phyloP scores from a whole-genome alignment of 2,797 vertebrate genomes.

The Capromys pilorides region DNA sequence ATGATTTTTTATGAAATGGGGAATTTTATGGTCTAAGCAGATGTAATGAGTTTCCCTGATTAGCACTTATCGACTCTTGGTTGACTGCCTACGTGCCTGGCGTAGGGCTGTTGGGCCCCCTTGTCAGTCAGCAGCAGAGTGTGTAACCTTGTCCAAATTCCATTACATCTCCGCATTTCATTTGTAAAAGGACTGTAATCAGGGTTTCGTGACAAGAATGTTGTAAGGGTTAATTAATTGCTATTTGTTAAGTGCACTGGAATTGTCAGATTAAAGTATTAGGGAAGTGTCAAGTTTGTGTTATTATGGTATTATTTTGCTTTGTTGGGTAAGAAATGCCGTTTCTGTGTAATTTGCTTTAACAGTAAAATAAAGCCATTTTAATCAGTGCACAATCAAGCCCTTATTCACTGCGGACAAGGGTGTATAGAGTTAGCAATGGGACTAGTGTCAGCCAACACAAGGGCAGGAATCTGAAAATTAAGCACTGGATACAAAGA shows the following conservation, averaged over 20 bases:
- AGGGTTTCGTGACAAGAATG: slow-evolving; percentile 64
- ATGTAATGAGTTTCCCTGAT: background rate
- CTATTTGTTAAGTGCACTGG: slow-evolving; percentile 66
- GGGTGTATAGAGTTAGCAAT: slow-evolving; percentile 68
- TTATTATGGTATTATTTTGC: slow-evolving; percentile 81
- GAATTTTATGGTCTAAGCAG: background rate
- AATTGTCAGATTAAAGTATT: slow-evolving; percentile 80
- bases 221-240: slow-evolving; percentile 79
- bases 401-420: slow-evolving; percentile 61
- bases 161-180: slow-evolving; percentile 61
- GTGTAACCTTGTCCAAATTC: slow-evolving; percentile 56
- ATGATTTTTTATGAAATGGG: background rate
- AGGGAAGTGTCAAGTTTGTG: slow-evolving; percentile 79
- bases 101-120: background rate
- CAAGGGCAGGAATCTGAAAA: slow-evolving; percentile 55
- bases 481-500: slow-evolving; percentile 71
- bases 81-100: background rate
- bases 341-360: slow-evolving; percentile 75
- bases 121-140: background rate
- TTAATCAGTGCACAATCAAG: slow-evolving; percentile 69
- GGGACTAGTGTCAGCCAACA: slow-evolving; percentile 58
- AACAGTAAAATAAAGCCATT: slow-evolving; percentile 74
- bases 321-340: slow-evolving; percentile 78
- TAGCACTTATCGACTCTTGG: slow-evolving; percentile 25
- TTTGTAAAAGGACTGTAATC: slow-evolving; percentile 70